phyloP scores from a whole-genome alignment of 2,797 vertebrate species.

The Anisognathus igniventris region DNA sequence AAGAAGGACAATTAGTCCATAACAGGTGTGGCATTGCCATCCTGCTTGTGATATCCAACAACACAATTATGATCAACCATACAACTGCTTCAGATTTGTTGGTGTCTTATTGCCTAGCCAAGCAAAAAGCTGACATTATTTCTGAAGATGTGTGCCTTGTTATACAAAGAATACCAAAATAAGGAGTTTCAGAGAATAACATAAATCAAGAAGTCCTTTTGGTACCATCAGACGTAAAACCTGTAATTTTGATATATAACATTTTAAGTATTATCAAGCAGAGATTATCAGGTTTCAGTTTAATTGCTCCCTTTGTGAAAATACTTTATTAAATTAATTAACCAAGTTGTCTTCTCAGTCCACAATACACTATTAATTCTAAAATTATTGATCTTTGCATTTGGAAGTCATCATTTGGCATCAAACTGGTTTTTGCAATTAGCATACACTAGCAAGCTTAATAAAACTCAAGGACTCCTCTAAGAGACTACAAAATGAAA shows the following conservation, averaged over 20 bases:
- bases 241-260: neutral
- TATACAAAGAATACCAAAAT: neutral
- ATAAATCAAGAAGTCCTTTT: neutral
- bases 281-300: neutral
- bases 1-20: neutral
- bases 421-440: neutral
- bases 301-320: constrained; percentile 31
- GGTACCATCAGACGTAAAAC: neutral
- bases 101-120: neutral
- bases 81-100: neutral
- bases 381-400: constrained; percentile 38
- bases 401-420: neutral
- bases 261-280: neutral
- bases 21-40: neutral
- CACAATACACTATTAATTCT: constrained; percentile 19
- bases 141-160: neutral
- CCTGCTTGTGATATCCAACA: neutral
- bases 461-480: constrained; percentile 14
- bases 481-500: neutral
- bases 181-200: neutral
- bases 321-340: constrained; percentile 48
- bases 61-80: neutral
- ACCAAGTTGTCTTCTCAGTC: neutral
- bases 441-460: neutral
- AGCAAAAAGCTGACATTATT: neutral